A percentile compares a stretch with the other conserved stretches of the same genome.
Conservation (phyloP, 2,113 vertebrate genomes). For the Accipiter virgatus region DNA sequence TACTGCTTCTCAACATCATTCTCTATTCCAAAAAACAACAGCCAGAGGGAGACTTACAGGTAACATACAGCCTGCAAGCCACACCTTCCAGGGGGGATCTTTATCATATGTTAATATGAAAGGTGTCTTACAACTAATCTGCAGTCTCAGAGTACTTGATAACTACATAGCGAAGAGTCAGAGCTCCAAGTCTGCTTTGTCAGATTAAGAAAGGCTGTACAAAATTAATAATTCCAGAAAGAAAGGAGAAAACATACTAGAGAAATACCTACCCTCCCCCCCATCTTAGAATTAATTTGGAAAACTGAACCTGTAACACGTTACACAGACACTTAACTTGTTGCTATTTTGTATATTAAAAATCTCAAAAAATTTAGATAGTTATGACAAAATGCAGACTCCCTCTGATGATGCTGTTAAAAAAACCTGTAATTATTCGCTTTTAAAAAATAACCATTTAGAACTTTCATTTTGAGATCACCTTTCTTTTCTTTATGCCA, state of each 20-base stretch:
- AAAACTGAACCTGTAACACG: not conserved
- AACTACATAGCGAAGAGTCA: not conserved
- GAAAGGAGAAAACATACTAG: not conserved
- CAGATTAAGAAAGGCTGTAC: not conserved
- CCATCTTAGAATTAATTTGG: not conserved
- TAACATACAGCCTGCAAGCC: not conserved
- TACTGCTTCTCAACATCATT: not conserved
- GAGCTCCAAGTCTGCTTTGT: not conserved
- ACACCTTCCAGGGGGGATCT: not conserved
- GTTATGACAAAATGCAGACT: not conserved
- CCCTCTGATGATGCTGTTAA: accelerated
- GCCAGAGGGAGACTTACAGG: not conserved
- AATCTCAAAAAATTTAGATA: not conserved
- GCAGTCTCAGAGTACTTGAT: not conserved
- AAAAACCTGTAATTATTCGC: accelerated
- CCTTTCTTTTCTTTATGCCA: not conserved
- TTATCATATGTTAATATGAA: not conserved
- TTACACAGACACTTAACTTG: not conserved
- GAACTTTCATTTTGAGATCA: not conserved
- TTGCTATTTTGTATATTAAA: not conserved
- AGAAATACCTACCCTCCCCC: not conserved
- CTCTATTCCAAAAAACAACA: not conserved
- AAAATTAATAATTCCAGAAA: not conserved
- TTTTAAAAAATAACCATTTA: not conserved
- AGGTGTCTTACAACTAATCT: not conserved